Evolutionary conservation across 2,888 invertebrate species (phyloP), one percentile per base, ranked within the genome.

Genomic region (Dorcus parallelipipedus): DNA sequence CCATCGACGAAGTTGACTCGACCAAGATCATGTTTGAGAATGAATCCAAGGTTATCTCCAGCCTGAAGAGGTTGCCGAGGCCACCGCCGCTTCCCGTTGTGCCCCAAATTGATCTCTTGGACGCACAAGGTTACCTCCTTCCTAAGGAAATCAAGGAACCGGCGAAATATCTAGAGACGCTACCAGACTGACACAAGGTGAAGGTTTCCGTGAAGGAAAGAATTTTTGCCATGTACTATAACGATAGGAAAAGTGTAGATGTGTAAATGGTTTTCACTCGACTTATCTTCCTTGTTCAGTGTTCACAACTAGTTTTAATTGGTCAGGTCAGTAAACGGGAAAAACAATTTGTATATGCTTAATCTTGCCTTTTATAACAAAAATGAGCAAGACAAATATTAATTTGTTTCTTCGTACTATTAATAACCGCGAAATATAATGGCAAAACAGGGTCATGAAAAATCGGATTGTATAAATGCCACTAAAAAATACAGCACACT

Each of bases 101-200:
- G 6, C 67, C 72, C 1, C 79, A 83, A 8, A 73, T 78, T 3
- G 82, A 83, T 59, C 71, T 79, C 23, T 80, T 88, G 62, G 89
- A 90, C 71, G 81, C 84, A 0, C 86, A 86, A 23, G 89, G 88
- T 9, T 90, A 90, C 74, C 76, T 89, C 64, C 78, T 88, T 48
- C 88, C 89, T 1, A 76, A 74, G 40, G 73, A 74, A 58, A 65
- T 76, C 26, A 76, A 71, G 60, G 73, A 77, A 53, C 74, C 76
- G 1, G 75, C 72, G 20, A 71, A 74, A 60, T 79, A 79, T 71
- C 67, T 79, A 56, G 73, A 76, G 56, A 76, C 77, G n/a, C 59
- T 76, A 42, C 72, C 74, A 3, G 74, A 73, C 63, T 76, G 71
- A 74, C 59, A 49, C 33, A 53, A 8, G 38, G 47, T 55, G 7